A percentile compares a stretch with the other conserved stretches of the same genome.
phyloP scores from a whole-genome alignment of 1,140 invertebrate genomes.

The Hypsibius dujardini region DNA sequence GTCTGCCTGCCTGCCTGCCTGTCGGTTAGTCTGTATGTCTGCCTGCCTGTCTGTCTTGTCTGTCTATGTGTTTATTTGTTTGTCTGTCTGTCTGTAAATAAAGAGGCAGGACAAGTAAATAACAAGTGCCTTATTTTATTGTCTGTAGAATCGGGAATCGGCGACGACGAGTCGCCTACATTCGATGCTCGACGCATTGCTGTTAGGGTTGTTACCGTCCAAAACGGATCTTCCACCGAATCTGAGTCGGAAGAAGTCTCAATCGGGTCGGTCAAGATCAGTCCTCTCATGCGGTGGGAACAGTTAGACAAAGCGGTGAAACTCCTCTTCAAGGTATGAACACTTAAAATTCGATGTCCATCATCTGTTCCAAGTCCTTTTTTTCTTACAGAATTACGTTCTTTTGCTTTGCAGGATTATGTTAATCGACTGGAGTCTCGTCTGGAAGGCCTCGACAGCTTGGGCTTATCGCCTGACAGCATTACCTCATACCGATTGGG shows the following conservation, averaged over 20 bases:
- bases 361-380: too few relatives aligned
- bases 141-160: conserved; percentile 7
- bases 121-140: too few relatives aligned
- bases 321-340: conserved; percentile 19
- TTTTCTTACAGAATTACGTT: not conserved
- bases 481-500: not conserved
- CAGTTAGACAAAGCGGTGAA: conserved; percentile 19
- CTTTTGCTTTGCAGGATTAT: not conserved
- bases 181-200: conserved; percentile 12
- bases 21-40: too few relatives aligned
- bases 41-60: too few relatives aligned
- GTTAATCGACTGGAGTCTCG: not conserved
- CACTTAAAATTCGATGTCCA: conserved; percentile 21
- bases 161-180: conserved; percentile 10
- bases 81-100: too few relatives aligned
- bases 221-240: not conserved
- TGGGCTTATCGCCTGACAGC: not conserved
- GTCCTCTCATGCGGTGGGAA: not conserved
- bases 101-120: too few relatives aligned
- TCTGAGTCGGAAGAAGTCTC: not conserved
- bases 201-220: not conserved
- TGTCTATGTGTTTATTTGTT: too few relatives aligned
- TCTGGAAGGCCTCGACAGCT: not conserved
- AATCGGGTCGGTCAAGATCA: conserved; percentile 7
- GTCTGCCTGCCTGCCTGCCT: too few relatives aligned